Evolutionary conservation across 1,140 invertebrate species (phyloP).

Genomic region (Brachionus calyciflorus): DNA sequence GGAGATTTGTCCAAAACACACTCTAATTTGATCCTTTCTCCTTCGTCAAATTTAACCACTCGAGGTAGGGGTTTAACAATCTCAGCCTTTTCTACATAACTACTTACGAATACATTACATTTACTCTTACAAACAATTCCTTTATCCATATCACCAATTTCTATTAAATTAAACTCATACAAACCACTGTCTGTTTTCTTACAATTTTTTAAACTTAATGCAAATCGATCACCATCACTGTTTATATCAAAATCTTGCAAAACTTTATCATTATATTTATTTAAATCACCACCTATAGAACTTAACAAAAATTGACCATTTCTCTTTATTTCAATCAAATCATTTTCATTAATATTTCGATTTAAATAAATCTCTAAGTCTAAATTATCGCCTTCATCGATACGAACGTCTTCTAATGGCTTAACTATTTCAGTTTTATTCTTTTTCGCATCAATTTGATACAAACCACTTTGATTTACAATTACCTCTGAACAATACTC

Average conservation of each 20-base stretch:
- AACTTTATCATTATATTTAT: background rate
- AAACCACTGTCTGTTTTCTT: background rate
- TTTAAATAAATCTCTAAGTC: background rate
- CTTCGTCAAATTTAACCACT: background rate
- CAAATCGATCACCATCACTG: background rate
- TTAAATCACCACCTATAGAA: background rate
- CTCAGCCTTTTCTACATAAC: background rate
- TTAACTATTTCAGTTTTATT: background rate
- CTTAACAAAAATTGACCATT: constrained; percentile 6
- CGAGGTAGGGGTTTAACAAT: background rate
- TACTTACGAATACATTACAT: background rate
- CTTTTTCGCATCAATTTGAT: background rate
- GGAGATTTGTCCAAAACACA: constrained; percentile 15
- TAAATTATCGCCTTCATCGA: background rate
- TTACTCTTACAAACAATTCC: background rate
- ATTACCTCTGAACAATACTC: background rate
- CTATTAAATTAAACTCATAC: constrained; percentile 7
- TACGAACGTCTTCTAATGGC: background rate
- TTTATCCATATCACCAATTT: background rate
- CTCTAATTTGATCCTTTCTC: background rate
- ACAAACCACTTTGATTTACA: background rate
- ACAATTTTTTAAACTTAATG: background rate
- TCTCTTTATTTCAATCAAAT: constrained; percentile 9
- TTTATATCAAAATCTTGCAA: background rate
- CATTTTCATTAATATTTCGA: background rate